Percentiles rank a stretch among this genome's conserved stretches.
phyloP scores from a whole-genome alignment of 2,113 vertebrate species.

The Notiomystis cincta region DNA sequence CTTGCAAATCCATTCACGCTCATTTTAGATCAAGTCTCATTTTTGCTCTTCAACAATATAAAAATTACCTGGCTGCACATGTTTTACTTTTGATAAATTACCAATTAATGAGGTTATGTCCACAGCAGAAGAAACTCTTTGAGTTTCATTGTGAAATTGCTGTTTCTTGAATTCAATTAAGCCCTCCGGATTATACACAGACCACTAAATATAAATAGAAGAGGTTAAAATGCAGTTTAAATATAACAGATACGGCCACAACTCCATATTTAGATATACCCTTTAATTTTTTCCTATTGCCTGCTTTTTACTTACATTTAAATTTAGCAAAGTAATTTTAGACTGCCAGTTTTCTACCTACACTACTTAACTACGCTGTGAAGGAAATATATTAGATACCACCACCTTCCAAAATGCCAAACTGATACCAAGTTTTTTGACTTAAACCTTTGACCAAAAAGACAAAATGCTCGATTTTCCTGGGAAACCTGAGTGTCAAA shows the following conservation, averaged over 20 bases:
- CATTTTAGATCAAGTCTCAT: neutral
- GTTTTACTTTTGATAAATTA: neutral
- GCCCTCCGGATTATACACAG: constrained; percentile 45
- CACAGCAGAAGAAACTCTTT: neutral
- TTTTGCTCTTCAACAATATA: neutral
- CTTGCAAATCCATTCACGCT: neutral
- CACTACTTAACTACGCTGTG: neutral
- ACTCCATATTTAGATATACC: constrained; percentile 61
- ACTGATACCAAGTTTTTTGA: neutral
- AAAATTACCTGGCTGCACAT: neutral
- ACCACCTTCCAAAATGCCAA: neutral
- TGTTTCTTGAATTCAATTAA: constrained; percentile 25
- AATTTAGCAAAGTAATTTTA: constrained; percentile 76
- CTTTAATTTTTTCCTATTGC: constrained; percentile 72
- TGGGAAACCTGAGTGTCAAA: neutral
- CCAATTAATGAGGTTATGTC: neutral
- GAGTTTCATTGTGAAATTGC: constrained; percentile 37
- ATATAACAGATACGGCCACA: constrained; percentile 48
- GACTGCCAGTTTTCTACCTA: constrained; percentile 44
- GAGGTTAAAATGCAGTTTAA: constrained; percentile 66
- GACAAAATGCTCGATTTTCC: neutral
- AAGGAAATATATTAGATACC: neutral
- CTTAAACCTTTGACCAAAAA: neutral
- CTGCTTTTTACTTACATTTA: constrained; percentile 70
- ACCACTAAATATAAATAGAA: constrained; percentile 63